A percentile compares a stretch with the other conserved stretches of the same genome.
phyloP scores from a whole-genome alignment of 35 echinoderm and acorn worm genomes.

The Heliocidaris erythrogramma region DNA sequence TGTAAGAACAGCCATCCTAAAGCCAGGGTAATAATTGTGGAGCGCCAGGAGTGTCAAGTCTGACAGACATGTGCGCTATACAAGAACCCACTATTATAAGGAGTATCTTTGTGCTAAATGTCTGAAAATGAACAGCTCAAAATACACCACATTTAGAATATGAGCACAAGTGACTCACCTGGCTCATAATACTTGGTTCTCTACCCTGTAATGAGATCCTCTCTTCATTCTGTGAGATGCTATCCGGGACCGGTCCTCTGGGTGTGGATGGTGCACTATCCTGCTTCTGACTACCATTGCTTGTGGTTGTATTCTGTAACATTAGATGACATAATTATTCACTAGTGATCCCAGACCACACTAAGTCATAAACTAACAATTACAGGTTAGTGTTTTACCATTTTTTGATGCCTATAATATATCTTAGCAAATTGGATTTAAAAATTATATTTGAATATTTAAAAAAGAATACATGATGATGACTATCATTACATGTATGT shows the following conservation, averaged over 20 bases:
- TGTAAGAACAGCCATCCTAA: no score
- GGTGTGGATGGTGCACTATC: not conserved
- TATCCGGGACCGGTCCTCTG: not conserved
- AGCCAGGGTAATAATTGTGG: no score
- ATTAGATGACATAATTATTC: not conserved
- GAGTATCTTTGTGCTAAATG: not conserved
- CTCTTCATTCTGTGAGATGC: constrained; percentile 32
- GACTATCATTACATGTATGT: no score
- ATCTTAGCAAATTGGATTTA: no score
- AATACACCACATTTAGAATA: not conserved
- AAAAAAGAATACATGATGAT: no score
- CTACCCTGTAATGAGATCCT: constrained; percentile 30
- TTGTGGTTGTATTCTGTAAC: not conserved
- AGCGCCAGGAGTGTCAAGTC: no score
- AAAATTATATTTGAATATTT: no score
- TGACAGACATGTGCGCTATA: no score
- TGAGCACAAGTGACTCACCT: constrained; percentile 27
- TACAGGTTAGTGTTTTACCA: no score
- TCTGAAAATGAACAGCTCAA: not conserved
- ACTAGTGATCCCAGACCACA: not conserved
- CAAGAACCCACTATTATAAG: no score
- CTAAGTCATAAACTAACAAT: no score
- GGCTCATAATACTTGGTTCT: constrained; percentile 19
- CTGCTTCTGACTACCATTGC: not conserved
- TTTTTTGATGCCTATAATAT: no score